Conservation (phyloP, 2,888 invertebrate species). For the Habroteleia sp. region DNA sequence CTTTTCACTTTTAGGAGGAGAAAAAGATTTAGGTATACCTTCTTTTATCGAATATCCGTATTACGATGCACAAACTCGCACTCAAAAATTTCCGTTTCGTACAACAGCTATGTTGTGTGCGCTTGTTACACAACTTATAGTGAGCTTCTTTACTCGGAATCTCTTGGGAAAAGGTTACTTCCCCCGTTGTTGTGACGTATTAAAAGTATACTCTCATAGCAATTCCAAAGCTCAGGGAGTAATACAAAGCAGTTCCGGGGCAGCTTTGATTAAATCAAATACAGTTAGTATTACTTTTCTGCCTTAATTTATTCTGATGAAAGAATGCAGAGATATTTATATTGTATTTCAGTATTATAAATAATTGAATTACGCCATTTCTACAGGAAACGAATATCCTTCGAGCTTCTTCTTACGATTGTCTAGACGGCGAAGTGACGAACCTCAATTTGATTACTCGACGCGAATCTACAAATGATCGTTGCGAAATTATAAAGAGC, state of each 20-base stretch:
- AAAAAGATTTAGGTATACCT: constrained; percentile 83
- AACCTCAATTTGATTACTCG: constrained; percentile 54
- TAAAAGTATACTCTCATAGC: constrained; percentile 75
- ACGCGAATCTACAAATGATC: constrained; percentile 67
- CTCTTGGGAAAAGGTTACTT: constrained; percentile 77
- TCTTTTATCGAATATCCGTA: constrained; percentile 84
- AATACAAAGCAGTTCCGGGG: constrained; percentile 78
- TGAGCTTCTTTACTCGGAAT: constrained; percentile 81
- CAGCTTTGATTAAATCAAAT: constrained; percentile 77
- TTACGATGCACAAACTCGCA: constrained; percentile 78
- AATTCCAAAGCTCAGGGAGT: constrained; percentile 78
- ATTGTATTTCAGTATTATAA: no score
- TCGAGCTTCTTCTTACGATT: constrained; percentile 56
- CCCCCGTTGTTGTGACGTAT: constrained; percentile 77
- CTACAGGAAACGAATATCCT: constrained; percentile 51
- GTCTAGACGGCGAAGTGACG: constrained; percentile 55
- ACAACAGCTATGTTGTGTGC: constrained; percentile 85
- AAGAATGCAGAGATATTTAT: no score
- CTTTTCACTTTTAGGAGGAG: constrained; percentile 84
- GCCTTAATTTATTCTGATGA: not conserved
- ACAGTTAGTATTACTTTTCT: constrained; percentile 69
- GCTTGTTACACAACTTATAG: constrained; percentile 81
- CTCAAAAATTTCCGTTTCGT: constrained; percentile 86
- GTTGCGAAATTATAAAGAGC: constrained; percentile 65
- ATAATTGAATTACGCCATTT: constrained; percentile 5